Conservation (phyloP, 1,140 invertebrate genomes). For the Geopemphigus sp. region DNA sequence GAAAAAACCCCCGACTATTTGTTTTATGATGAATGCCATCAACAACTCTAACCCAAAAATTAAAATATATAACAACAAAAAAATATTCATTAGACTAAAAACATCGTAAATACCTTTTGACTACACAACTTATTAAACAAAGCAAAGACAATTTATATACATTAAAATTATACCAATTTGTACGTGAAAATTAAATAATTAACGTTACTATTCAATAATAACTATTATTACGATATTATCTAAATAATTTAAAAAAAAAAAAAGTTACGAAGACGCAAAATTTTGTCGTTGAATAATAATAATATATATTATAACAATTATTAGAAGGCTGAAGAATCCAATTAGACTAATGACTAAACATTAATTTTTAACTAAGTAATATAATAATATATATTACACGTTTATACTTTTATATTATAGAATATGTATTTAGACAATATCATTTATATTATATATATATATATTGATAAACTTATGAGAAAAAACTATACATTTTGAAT, state of each 20-base stretch:
- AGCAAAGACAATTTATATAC: conserved; percentile 4
- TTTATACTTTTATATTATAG: background rate
- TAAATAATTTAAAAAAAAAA: background rate
- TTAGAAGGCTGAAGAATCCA: background rate
- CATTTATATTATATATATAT: too few species aligned
- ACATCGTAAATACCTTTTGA: conserved; percentile 34
- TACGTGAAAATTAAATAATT: conserved; percentile 26
- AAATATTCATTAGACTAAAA: conserved; percentile 6
- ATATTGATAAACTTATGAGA: too few species aligned
- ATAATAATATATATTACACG: background rate
- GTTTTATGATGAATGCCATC: conserved; percentile 32
- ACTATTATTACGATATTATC: too few species aligned
- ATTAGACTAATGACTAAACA: background rate
- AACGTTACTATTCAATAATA: background rate
- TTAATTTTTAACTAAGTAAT: background rate
- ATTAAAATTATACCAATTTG: background rate
- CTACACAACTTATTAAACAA: conserved; percentile 19
- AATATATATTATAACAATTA: conserved; percentile 16
- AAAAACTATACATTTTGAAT: too few species aligned
- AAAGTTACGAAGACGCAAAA: background rate
- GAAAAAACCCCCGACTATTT: conserved; percentile 26
- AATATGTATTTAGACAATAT: too few species aligned
- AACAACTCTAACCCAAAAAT: conserved; percentile 40
- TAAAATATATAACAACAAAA: conserved; percentile 15
- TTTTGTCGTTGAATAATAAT: background rate